Percentiles rank a stretch among this genome's conserved stretches.
These are phyloP conservation scores for Archivesica marissinica DNA, from an alignment of 1,140 invertebrate genomes.

Conservation along the genomic window DNA sequence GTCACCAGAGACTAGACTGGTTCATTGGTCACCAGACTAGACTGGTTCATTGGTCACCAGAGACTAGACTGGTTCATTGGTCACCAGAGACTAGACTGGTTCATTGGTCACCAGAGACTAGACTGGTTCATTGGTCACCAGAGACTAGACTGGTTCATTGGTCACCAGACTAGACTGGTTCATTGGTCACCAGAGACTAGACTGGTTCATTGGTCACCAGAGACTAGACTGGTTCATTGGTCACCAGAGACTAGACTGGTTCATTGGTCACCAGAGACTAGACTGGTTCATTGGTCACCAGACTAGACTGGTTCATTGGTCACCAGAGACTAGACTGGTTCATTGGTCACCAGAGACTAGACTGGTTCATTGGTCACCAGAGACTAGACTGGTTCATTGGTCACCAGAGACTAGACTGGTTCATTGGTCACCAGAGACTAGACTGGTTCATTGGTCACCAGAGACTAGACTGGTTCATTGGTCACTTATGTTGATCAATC, in stretches of 20 bases:
- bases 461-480: neutral
- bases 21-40: too few relatives aligned
- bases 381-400: neutral
- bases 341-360: neutral
- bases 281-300: neutral
- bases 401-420: neutral
- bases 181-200: neutral
- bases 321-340: neutral
- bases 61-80: neutral
- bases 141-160: neutral
- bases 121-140: neutral
- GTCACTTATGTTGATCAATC: conserved; percentile 22
- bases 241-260: neutral
- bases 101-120: neutral
- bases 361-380: neutral
- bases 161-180: neutral
- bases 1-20: neutral
- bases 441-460: too few relatives aligned
- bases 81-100: neutral
- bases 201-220: neutral
- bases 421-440: neutral
- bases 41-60: neutral
- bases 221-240: neutral
- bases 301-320: neutral
- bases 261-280: neutral